phyloP scores from a whole-genome alignment of 2,113 vertebrate species.

The Falco punctatus region DNA sequence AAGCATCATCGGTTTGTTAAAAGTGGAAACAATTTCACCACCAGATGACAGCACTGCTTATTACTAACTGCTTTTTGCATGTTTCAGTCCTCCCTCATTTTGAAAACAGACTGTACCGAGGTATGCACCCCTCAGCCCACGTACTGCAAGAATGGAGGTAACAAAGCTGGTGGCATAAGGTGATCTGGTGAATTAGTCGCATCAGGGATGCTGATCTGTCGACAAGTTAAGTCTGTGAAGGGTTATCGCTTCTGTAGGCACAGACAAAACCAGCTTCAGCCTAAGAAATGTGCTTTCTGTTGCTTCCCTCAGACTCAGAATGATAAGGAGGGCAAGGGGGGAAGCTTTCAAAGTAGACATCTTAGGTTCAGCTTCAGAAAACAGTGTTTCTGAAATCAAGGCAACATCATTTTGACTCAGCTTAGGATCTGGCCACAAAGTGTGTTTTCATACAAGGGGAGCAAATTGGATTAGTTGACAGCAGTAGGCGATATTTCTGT shows the following conservation, averaged over 20 bases:
- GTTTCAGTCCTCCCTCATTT: not conserved
- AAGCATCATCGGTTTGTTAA: not conserved
- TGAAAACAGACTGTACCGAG: not conserved
- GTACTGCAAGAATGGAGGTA: not conserved
- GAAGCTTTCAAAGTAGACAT: conserved; percentile 24
- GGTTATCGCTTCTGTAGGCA: not conserved
- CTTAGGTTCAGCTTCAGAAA: conserved; percentile 1
- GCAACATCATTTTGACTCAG: not conserved
- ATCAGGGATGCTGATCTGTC: not conserved
- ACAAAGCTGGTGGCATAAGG: not conserved
- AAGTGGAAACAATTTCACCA: not conserved
- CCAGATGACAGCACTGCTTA: conserved; percentile 33
- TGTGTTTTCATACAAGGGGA: not conserved
- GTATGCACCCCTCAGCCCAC: not conserved
- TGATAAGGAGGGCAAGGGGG: not conserved
- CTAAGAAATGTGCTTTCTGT: not conserved
- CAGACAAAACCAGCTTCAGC: not conserved
- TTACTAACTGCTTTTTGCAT: not conserved
- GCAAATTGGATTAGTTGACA: not conserved
- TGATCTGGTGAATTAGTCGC: not conserved
- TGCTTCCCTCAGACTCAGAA: not conserved
- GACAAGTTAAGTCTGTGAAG: not conserved
- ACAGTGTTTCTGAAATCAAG: not conserved
- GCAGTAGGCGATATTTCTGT: not conserved
- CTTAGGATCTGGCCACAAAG: not conserved